phyloP scores from a whole-genome alignment of 2,113 vertebrate species.

The Amblyopsis rosae region DNA sequence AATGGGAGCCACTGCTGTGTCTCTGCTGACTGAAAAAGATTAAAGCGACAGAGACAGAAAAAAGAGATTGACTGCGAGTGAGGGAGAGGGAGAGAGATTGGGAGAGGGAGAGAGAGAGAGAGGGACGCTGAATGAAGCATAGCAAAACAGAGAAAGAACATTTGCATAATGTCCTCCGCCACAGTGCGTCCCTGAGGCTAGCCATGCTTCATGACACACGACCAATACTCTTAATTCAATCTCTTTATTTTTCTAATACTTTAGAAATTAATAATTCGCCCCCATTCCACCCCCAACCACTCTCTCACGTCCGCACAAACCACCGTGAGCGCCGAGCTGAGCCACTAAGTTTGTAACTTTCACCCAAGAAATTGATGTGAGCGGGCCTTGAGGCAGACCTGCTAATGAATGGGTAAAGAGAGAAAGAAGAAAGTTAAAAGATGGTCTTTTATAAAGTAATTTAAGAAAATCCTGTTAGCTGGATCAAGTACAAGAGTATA shows the following conservation, averaged over 20 bases:
- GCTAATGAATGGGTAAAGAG: conserved; percentile 99
- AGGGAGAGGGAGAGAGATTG: conserved; percentile 41
- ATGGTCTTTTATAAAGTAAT: conserved; percentile 99
- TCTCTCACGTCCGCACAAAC: conserved; percentile 78
- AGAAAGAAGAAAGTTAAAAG: conserved; percentile 99
- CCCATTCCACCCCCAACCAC: conserved; percentile 66
- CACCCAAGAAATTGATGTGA: conserved; percentile 97
- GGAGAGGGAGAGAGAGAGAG: conserved; percentile 44
- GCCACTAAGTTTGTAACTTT: conserved; percentile 99
- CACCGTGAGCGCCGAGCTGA: conserved; percentile 92
- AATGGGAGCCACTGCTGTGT: conserved; percentile 56
- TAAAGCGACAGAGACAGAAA: conserved; percentile 40
- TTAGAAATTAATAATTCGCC: conserved; percentile 99
- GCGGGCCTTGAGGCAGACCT: conserved; percentile 97
- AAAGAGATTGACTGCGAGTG: conserved; percentile 41
- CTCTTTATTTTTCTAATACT: conserved; percentile 99
- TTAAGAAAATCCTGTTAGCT: conserved; percentile 99
- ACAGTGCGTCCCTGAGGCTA: conserved; percentile 94
- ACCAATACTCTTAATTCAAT: conserved; percentile 99
- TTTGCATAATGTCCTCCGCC: conserved; percentile 99
- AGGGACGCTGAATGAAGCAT: conserved; percentile 16
- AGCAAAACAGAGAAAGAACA: conserved; percentile 67
- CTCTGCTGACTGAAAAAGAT: conserved; percentile 72
- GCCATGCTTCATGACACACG: conserved; percentile 95
- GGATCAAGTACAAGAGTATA: conserved; percentile 99